A percentile compares a stretch with the other conserved stretches of the same genome.
phyloP scores from a whole-genome alignment of 2,113 vertebrate genomes.

The Ceratotherium simum region DNA sequence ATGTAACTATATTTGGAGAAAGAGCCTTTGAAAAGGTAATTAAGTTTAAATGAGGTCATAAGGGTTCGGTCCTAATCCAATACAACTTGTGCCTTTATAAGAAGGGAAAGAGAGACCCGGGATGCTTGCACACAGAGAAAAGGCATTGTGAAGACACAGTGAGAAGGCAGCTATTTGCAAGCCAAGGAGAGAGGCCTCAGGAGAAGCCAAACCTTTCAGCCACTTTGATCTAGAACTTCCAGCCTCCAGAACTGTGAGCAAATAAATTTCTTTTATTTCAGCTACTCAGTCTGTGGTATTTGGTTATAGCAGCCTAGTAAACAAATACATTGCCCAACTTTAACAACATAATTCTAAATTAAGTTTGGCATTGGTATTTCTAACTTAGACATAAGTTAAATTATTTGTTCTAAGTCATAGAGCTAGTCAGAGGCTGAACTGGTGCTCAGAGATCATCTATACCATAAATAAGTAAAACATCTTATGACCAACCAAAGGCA shows the following conservation, averaged over 20 bases:
- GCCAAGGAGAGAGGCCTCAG: not conserved
- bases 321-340: not conserved
- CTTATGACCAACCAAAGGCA: not conserved
- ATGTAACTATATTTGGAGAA: not conserved
- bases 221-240: not conserved
- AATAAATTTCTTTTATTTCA: not conserved
- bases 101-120: not conserved
- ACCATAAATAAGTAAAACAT: not conserved
- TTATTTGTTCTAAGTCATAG: not conserved
- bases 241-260: not conserved
- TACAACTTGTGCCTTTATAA: too few species aligned
- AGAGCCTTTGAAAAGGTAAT: not conserved
- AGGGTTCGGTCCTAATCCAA: not conserved
- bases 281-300: not conserved
- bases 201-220: not conserved
- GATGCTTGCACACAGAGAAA: accelerated
- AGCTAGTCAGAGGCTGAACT: not conserved
- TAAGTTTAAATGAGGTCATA: not conserved
- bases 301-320: not conserved
- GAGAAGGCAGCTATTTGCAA: not conserved
- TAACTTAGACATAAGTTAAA: not conserved
- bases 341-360: not conserved
- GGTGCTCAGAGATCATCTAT: not conserved
- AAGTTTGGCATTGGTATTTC: not conserved
- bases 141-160: not conserved